phyloP scores from a whole-genome alignment of 1,140 invertebrate species.

The Samia ricini region DNA sequence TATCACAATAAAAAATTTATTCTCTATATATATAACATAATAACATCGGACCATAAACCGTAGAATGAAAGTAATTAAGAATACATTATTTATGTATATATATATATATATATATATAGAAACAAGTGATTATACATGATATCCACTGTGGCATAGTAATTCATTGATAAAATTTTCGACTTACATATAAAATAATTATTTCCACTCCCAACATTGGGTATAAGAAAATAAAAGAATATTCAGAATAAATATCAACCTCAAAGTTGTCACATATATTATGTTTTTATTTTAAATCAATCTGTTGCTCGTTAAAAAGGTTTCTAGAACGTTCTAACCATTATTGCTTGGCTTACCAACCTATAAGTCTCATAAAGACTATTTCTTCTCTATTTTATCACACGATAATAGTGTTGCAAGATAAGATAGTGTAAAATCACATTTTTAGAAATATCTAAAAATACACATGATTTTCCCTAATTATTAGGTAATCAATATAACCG shows the following conservation, averaged over 20 bases:
- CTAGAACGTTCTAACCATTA: background rate
- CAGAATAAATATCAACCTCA: too few relatives aligned
- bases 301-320: background rate
- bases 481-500: too few relatives aligned
- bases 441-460: background rate
- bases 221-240: too few relatives aligned
- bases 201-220: too few relatives aligned
- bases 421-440: background rate
- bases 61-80: slow-evolving; percentile 52
- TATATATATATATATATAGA: slow-evolving; percentile 38
- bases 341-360: background rate
- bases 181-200: too few relatives aligned
- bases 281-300: too few relatives aligned
- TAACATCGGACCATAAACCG: slow-evolving; percentile 67
- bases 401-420: background rate
- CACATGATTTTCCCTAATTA: background rate
- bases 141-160: slow-evolving; percentile 4
- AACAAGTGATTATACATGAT: slow-evolving; percentile 43
- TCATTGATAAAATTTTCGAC: too few relatives aligned
- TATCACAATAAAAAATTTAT: slow-evolving; percentile 74
- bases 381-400: background rate
- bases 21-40: slow-evolving; percentile 74
- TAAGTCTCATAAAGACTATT: too few relatives aligned
- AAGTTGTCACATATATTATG: background rate
- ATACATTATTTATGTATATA: too few relatives aligned